Conservation (phyloP, 2,797 vertebrate species). For the Chromobotia macracanthus region DNA sequence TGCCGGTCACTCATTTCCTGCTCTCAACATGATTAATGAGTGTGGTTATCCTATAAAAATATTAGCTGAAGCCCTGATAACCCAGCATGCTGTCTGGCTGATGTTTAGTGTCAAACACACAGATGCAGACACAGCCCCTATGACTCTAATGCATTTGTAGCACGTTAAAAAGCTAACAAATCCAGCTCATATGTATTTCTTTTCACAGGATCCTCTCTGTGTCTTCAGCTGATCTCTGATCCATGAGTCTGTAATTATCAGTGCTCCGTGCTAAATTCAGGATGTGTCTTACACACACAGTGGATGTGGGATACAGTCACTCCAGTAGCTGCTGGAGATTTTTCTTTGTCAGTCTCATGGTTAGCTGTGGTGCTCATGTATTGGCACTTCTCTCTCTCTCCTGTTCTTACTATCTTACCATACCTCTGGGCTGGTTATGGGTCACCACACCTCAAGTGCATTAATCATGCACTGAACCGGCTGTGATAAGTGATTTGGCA, state of each 20-base stretch:
- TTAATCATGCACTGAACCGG: slow-evolving; percentile 44
- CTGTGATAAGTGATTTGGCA: slow-evolving; percentile 3
- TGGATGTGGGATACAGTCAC: too few relatives aligned
- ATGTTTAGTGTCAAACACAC: background rate
- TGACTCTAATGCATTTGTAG: background rate
- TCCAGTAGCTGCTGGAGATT: too few relatives aligned
- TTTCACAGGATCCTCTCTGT: slow-evolving; percentile 44
- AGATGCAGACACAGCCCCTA: background rate
- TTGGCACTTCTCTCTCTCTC: too few relatives aligned
- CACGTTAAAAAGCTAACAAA: background rate
- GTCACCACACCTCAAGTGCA: slow-evolving; percentile 35
- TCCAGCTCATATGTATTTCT: slow-evolving; percentile 11
- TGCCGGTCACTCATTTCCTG: slow-evolving; percentile 6
- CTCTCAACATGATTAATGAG: background rate
- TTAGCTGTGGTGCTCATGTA: too few relatives aligned
- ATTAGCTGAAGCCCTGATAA: background rate
- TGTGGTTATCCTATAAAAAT: background rate
- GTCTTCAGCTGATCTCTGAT: slow-evolving; percentile 36
- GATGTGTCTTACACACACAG: slow-evolving; percentile 23
- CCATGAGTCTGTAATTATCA: slow-evolving; percentile 49
- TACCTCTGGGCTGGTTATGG: background rate
- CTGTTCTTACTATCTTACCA: too few relatives aligned
- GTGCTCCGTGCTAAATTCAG: slow-evolving; percentile 10
- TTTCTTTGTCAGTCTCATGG: too few relatives aligned
- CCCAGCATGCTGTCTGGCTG: background rate